A percentile compares a stretch with the other conserved stretches of the same genome.
Evolutionary conservation across 2,888 invertebrate genomes (phyloP).

Genomic region (Auanema sp.): DNA sequence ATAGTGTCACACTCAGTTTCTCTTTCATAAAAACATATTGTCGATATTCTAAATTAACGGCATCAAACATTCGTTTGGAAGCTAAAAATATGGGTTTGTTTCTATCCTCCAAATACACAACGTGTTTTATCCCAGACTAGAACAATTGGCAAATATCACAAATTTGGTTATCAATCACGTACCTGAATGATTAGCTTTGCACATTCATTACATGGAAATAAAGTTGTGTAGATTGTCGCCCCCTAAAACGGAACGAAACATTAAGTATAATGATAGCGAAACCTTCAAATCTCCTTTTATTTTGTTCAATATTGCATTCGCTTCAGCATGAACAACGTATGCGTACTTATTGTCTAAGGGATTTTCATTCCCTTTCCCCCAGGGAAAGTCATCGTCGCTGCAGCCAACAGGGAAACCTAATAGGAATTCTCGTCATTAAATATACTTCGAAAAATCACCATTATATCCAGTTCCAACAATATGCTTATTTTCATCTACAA

Average conservation of each 20-base stretch:
- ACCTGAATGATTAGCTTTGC: conserved; percentile 74
- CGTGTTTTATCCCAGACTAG: conserved; percentile 27
- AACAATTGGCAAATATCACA: conserved; percentile 12
- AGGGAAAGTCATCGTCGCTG: conserved; percentile 84
- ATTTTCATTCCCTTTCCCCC: conserved; percentile 74
- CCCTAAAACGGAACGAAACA: conserved; percentile 63
- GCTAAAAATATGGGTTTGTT: conserved; percentile 23
- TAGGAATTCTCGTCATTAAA: too few species aligned
- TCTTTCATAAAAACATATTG: conserved; percentile 17
- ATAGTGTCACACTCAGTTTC: conserved; percentile 4
- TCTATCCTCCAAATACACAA: conserved; percentile 30
- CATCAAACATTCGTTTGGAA: conserved; percentile 30
- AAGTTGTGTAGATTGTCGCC: conserved; percentile 82
- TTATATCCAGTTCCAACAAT: conserved; percentile 94
- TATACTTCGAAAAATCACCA: conserved; percentile 71
- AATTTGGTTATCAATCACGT: background rate
- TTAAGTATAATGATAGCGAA: background rate
- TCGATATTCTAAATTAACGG: conserved; percentile 22
- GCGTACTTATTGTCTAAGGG: conserved; percentile 38
- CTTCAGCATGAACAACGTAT: conserved; percentile 89
- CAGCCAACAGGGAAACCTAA: conserved; percentile 80
- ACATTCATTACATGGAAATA: conserved; percentile 97
- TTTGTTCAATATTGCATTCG: conserved; percentile 92
- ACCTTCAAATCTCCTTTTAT: conserved; percentile 69
- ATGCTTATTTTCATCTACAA: conserved; percentile 82